Conservation (phyloP, 1,140 invertebrate species). For the Laupala kohalensis region DNA sequence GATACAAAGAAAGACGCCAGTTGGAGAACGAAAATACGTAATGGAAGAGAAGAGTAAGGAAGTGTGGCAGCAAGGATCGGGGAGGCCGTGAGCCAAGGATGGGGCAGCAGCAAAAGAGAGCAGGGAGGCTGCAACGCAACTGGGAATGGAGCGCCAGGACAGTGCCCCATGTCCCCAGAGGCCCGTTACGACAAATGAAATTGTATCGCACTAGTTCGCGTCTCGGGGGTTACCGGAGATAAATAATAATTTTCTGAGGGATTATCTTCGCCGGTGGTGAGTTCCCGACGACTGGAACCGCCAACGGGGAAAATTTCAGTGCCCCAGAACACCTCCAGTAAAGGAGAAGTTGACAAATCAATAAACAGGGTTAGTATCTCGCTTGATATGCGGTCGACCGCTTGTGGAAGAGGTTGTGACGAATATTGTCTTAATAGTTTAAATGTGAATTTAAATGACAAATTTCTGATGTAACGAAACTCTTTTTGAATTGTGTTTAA, state of each 20-base stretch:
- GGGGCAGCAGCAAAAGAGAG: not conserved
- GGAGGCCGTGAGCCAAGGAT: not conserved
- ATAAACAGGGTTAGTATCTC: not conserved
- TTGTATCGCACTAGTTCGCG: not conserved
- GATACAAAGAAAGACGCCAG: too few relatives aligned
- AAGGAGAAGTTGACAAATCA: not conserved
- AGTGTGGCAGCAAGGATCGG: too few relatives aligned
- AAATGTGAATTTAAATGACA: not conserved
- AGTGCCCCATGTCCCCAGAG: not conserved
- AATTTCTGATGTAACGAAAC: not conserved
- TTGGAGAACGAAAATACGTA: too few relatives aligned
- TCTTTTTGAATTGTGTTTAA: not conserved
- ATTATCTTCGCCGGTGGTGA: too few relatives aligned
- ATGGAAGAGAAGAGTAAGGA: too few relatives aligned
- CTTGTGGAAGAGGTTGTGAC: not conserved
- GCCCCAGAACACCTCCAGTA: too few relatives aligned
- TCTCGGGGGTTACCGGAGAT: not conserved
- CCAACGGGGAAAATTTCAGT: too few relatives aligned
- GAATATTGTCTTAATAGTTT: not conserved
- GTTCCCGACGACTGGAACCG: too few relatives aligned
- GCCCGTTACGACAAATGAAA: not conserved
- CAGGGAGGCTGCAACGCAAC: too few relatives aligned
- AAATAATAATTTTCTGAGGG: not conserved
- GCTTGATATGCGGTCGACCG: not conserved
- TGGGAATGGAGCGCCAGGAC: not conserved